A percentile compares a stretch with the other conserved stretches of the same genome.
Conservation (phyloP, 2,113 vertebrate species). For the Cavia porcellus region DNA sequence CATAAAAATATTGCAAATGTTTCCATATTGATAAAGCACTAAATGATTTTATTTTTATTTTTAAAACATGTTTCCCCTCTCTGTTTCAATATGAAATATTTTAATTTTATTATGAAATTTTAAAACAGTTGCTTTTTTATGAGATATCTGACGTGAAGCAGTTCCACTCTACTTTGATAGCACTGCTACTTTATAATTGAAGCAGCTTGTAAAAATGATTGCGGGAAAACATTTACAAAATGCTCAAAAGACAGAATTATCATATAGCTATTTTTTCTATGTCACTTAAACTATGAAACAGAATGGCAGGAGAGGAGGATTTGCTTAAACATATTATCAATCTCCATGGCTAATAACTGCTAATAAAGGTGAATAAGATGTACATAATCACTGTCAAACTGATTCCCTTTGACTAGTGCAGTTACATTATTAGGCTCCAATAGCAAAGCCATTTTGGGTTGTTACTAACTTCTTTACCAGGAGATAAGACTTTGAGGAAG, state of each 20-base stretch:
- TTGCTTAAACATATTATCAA: constrained; percentile 72
- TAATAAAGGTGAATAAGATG: constrained; percentile 72
- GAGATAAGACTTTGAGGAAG: constrained; percentile 82
- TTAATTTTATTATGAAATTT: constrained; percentile 81
- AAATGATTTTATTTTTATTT: constrained; percentile 67
- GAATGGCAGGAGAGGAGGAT: constrained; percentile 58
- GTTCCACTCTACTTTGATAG: constrained; percentile 74
- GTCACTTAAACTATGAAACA: constrained; percentile 65
- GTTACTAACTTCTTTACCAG: constrained; percentile 87
- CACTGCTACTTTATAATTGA: constrained; percentile 77
- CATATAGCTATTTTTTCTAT: constrained; percentile 62
- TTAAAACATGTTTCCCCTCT: constrained; percentile 64
- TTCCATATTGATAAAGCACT: constrained; percentile 73
- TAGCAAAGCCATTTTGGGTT: neutral
- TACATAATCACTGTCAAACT: constrained; percentile 67
- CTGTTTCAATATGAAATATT: constrained; percentile 63
- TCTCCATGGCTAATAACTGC: constrained; percentile 70
- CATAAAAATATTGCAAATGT: constrained; percentile 76
- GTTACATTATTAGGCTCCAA: constrained; percentile 25
- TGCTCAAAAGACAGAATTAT: constrained; percentile 59
- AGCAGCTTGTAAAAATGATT: constrained; percentile 78
- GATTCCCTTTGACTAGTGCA: constrained; percentile 61
- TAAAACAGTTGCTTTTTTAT: constrained; percentile 81
- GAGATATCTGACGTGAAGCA: constrained; percentile 73
- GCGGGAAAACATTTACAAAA: constrained; percentile 80